Conservation (phyloP, 2,113 vertebrate species). For the Coptodon rendalli region DNA sequence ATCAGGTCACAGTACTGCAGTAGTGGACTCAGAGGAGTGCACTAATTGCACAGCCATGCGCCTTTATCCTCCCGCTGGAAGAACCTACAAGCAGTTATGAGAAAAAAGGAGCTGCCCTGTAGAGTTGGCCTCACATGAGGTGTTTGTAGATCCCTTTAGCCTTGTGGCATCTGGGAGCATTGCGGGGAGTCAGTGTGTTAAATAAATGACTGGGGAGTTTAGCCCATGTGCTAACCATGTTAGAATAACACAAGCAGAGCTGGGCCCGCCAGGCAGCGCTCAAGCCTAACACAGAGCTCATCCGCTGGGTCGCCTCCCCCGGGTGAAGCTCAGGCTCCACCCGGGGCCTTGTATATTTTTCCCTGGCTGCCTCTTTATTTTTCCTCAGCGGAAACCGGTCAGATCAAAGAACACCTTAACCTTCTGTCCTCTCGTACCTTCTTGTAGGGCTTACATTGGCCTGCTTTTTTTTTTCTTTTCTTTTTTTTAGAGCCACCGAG, state of each 20-base stretch:
- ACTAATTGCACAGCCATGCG: background rate
- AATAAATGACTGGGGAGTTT: constrained; percentile 81
- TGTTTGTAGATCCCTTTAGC: constrained; percentile 54
- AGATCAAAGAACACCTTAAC: constrained; percentile 65
- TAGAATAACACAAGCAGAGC: constrained; percentile 79
- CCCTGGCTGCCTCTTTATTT: constrained; percentile 86
- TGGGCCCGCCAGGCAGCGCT: constrained; percentile 48
- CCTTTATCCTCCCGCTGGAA: background rate
- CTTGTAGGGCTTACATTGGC: background rate
- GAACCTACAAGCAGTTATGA: constrained; percentile 32
- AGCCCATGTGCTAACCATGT: constrained; percentile 90
- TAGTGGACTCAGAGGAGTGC: background rate
- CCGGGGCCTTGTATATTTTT: constrained; percentile 78
- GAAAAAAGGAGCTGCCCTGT: constrained; percentile 23
- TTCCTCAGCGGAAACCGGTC: constrained; percentile 72
- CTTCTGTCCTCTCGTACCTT: constrained; percentile 20
- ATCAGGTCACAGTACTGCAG: background rate
- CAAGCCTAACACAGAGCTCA: constrained; percentile 59
- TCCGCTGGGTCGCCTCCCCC: constrained; percentile 52
- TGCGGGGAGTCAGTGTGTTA: constrained; percentile 76
- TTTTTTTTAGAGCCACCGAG: constrained; percentile 45
- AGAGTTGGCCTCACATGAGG: constrained; percentile 34
- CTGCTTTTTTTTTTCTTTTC: background rate
- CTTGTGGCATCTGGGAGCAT: constrained; percentile 52
- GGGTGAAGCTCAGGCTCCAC: constrained; percentile 66